These are phyloP conservation scores for Sternotherus odoratus DNA, from an alignment of 2,797 vertebrate genomes.

Conservation along the genomic window DNA sequence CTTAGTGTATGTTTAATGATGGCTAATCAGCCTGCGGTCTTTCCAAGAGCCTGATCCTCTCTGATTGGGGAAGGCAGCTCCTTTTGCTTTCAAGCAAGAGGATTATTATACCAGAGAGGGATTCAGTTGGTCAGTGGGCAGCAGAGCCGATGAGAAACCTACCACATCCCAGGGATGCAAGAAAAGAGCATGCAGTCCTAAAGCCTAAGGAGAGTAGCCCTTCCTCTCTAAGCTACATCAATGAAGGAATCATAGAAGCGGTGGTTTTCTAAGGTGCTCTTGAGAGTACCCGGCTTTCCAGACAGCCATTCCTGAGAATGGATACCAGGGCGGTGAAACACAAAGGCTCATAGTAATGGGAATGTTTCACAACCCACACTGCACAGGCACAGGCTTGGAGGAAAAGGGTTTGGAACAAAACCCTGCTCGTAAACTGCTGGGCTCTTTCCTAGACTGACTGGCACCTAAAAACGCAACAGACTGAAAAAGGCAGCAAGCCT, in stretches of 20 bases:
- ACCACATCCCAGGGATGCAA: not conserved
- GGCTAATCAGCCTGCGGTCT: no score
- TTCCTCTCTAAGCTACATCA: not conserved
- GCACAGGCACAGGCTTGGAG: accelerated
- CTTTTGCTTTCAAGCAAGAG: not conserved
- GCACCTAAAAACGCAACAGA: not conserved
- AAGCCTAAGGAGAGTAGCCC: not conserved
- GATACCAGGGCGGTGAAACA: not conserved
- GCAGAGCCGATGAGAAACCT: not conserved
- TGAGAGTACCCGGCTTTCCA: not conserved
- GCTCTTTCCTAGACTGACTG: not conserved
- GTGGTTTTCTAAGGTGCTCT: not conserved
- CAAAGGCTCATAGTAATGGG: not conserved
- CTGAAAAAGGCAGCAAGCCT: not conserved
- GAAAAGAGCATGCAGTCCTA: not conserved
- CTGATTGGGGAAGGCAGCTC: accelerated
- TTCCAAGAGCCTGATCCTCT: no score
- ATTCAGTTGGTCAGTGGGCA: not conserved
- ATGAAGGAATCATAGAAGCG: not conserved
- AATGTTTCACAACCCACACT: accelerated
- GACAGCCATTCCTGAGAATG: not conserved
- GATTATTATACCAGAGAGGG: not conserved
- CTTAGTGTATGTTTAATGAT: no score
- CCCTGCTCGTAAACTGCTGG: not conserved
- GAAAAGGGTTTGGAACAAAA: not conserved